Evolutionary conservation across 2,888 invertebrate species (phyloP), one percentile per base, ranked within the genome.

Genomic region (Drosophila borealis): DNA sequence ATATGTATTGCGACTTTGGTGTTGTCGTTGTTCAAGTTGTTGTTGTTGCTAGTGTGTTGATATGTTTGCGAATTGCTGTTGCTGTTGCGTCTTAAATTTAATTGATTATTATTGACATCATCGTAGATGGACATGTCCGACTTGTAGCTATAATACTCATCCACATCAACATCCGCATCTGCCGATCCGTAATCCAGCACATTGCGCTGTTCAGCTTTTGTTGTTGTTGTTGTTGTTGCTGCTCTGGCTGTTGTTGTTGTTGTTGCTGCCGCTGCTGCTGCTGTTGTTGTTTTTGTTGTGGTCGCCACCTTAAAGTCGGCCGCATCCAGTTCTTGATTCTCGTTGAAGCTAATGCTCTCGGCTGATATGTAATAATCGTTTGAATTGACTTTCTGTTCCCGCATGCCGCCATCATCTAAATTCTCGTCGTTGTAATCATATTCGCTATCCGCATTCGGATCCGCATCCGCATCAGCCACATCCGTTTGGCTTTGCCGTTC

Each of bases 61-160:
- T 91, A 91, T 91, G 91, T 91, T 75, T 78, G 81, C 57, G 70
- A 68, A 79, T 88, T 82, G 73, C 72, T 72, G 55, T 86, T 80
- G 69, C 73, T 84, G 66, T 89, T 83, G 70, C 87, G 89, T 74
- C 90, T 89, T 81, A 92, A 82, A 80, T 92, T 92, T 80, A 92
- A 89, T 84, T 91, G 92, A 90, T 92, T 92, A 90, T 92, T 92
- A 76, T 92, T 92, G 76, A 92, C 92, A 83, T 92, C 92, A 80
- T 92, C 92, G 67, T 92, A 92, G 53, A 91, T 88, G 64, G 92
- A 92, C 90, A 91, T 91, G 80, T 92, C 92, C 68, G 90, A 85
- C 74, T 91, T 91, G 50, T 82, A 80, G 74, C 66, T 80, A 21
- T 90, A 85, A 73, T 91, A 91, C 71, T 91, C 91, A 70, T 90